These are phyloP conservation scores for Sparidentex hasta DNA, from an alignment of 2,797 vertebrate genomes.

Conservation along the genomic window DNA sequence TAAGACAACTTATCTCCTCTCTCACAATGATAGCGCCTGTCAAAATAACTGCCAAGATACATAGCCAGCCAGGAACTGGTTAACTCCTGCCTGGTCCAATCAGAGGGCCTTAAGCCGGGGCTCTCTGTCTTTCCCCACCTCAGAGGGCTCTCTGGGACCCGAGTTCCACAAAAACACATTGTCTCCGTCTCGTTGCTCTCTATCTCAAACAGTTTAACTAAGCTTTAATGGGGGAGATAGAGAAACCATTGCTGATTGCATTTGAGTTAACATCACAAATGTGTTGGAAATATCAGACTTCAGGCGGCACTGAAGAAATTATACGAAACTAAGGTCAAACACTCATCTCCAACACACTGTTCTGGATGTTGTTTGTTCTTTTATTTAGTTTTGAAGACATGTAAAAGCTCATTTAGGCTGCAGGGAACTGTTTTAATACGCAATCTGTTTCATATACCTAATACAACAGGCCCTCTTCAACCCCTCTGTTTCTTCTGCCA, in stretches of 20 bases:
- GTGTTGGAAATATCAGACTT: neutral
- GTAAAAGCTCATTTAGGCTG: neutral
- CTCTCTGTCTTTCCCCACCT: conserved; percentile 57
- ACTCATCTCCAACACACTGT: neutral
- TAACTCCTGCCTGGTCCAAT: conserved; percentile 76
- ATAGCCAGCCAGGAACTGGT: conserved; percentile 85
- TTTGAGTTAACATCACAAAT: neutral
- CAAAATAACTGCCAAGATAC: conserved; percentile 89
- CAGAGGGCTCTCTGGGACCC: conserved; percentile 33
- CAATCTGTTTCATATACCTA: neutral
- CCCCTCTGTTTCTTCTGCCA: neutral
- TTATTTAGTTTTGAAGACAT: neutral
- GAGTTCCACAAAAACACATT: conserved; percentile 57
- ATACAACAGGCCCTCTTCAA: neutral
- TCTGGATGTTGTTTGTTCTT: neutral
- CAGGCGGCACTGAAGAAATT: neutral
- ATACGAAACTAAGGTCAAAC: neutral
- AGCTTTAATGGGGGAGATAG: neutral
- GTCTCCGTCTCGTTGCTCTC: conserved; percentile 37
- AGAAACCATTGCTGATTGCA: neutral
- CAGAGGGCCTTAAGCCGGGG: conserved; percentile 34
- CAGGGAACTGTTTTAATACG: neutral
- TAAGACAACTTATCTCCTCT: conserved; percentile 87
- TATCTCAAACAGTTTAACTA: conserved; percentile 22
- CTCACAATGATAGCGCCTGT: conserved; percentile 86